Evolutionary conservation across 2,888 invertebrate genomes (phyloP).

Genomic region (Carcina quercana): DNA sequence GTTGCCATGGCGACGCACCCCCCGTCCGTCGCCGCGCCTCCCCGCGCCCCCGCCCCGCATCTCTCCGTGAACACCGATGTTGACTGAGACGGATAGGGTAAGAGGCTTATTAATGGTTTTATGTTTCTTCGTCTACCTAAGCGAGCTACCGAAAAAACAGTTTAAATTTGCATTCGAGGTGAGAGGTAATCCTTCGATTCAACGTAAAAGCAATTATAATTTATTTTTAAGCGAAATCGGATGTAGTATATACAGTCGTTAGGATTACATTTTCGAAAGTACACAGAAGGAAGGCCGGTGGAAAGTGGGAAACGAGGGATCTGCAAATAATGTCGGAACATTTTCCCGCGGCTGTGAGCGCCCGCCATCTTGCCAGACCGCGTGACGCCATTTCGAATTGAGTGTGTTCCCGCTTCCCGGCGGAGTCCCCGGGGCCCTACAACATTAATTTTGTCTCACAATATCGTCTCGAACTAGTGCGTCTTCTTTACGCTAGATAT

Average conservation of each 20-base stretch:
- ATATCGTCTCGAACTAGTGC: constrained; percentile 13
- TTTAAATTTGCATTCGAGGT: constrained; percentile 14
- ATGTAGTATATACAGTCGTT: constrained; percentile 16
- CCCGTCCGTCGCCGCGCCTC: constrained; percentile 33
- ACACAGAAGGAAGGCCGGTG: constrained; percentile 27
- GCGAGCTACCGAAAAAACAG: constrained; percentile 22
- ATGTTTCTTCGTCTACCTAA: constrained; percentile 56
- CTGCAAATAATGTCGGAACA: constrained; percentile 45
- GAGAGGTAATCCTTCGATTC: constrained; percentile 5
- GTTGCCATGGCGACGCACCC: constrained; percentile 59
- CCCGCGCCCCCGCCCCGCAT: constrained; percentile 34
- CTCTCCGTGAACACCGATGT: constrained; percentile 67
- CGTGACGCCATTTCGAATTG: constrained; percentile 68
- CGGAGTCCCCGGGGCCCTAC: constrained; percentile 15
- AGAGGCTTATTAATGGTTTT: constrained; percentile 74
- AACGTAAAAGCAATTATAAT: constrained; percentile 6
- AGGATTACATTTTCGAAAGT: constrained; percentile 23
- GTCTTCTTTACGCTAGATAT: neutral
- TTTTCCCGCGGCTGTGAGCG: constrained; percentile 31
- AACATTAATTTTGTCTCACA: constrained; percentile 30
- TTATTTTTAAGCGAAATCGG: too few relatives aligned
- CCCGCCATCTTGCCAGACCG: constrained; percentile 68
- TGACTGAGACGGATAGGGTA: constrained; percentile 74
- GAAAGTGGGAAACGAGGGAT: constrained; percentile 36
- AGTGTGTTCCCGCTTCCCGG: constrained; percentile 39